Percentiles rank a stretch among this genome's conserved stretches.
Conservation (phyloP, 2,888 invertebrate genomes). For the Tetramorium bicarinatum region DNA sequence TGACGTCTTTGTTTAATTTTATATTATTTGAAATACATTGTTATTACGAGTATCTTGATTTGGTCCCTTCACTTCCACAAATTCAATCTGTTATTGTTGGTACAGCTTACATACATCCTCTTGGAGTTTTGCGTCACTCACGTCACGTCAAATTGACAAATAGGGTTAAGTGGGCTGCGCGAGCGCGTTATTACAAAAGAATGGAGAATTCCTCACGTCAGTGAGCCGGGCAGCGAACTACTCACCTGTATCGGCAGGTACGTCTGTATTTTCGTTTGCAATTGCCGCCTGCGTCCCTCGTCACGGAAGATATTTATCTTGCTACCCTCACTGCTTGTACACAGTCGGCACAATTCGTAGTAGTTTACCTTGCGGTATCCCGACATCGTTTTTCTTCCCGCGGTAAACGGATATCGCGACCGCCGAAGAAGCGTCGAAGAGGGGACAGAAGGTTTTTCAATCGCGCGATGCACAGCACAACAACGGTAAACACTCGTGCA, state of each 20-base stretch:
- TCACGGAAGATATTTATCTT: slow-evolving; percentile 90
- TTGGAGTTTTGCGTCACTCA: not conserved
- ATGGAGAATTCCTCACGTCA: not conserved
- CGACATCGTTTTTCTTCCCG: slow-evolving; percentile 87
- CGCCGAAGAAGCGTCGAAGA: not conserved
- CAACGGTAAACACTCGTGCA: slow-evolving; percentile 61
- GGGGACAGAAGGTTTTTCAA: slow-evolving; percentile 17
- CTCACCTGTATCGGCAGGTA: slow-evolving; percentile 89
- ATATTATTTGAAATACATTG: too few relatives aligned
- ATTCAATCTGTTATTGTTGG: too few relatives aligned
- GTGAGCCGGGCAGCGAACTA: slow-evolving; percentile 45
- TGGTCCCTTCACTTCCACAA: too few relatives aligned
- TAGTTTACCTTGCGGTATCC: slow-evolving; percentile 91
- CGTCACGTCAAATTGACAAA: not conserved
- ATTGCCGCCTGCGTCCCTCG: slow-evolving; percentile 89
- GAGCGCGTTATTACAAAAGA: not conserved
- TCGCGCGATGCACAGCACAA: slow-evolving; percentile 45
- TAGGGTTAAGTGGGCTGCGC: not conserved
- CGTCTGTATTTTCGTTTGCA: slow-evolving; percentile 90
- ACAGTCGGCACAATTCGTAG: slow-evolving; percentile 91
- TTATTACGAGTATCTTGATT: too few relatives aligned
- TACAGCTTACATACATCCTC: too few relatives aligned
- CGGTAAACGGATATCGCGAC: not conserved
- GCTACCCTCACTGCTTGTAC: slow-evolving; percentile 90
- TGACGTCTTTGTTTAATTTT: too few relatives aligned